Evolutionary conservation across 35 echinoderm and acorn worm genomes (phyloP).

Genomic region (Lytechinus pictus): DNA sequence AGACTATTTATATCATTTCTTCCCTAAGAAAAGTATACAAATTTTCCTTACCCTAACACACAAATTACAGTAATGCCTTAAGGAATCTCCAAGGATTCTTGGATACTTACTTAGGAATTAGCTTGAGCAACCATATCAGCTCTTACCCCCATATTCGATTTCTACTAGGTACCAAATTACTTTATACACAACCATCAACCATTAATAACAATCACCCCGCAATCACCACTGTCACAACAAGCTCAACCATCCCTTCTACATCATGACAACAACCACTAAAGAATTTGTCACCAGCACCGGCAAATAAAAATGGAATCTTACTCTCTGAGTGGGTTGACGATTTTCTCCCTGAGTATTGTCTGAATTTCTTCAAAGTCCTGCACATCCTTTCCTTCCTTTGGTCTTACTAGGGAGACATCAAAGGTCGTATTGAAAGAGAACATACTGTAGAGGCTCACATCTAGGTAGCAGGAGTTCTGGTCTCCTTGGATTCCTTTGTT

Average conservation of each 20-base stretch:
- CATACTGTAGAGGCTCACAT: slow-evolving; percentile 93
- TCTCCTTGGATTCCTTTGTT: slow-evolving; percentile 92
- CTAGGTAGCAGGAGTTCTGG: slow-evolving; percentile 96
- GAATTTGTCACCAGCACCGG: too few species aligned
- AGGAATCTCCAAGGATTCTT: too few species aligned
- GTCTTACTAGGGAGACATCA: slow-evolving; percentile 63
- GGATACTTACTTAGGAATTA: too few species aligned
- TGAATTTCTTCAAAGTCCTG: slow-evolving; percentile 57
- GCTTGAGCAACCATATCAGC: too few species aligned
- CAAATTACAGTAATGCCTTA: too few species aligned
- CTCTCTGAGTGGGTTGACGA: slow-evolving; percentile 90
- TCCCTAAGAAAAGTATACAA: slow-evolving; percentile 55
- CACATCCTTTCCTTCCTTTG: slow-evolving; percentile 19
- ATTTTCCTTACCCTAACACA: slow-evolving; percentile 27
- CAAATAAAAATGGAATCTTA: slow-evolving; percentile 31
- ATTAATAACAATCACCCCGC: too few species aligned
- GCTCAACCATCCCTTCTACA: too few species aligned
- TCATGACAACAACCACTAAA: too few species aligned
- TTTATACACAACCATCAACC: too few species aligned
- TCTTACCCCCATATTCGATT: too few species aligned
- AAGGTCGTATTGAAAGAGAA: slow-evolving; percentile 86
- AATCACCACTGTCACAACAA: too few species aligned
- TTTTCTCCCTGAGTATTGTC: slow-evolving; percentile 63
- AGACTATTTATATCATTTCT: slow-evolving; percentile 72
- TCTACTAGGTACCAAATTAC: too few species aligned